Conservation (phyloP, 1,140 invertebrate genomes). For the Helicoverpa armigera region DNA sequence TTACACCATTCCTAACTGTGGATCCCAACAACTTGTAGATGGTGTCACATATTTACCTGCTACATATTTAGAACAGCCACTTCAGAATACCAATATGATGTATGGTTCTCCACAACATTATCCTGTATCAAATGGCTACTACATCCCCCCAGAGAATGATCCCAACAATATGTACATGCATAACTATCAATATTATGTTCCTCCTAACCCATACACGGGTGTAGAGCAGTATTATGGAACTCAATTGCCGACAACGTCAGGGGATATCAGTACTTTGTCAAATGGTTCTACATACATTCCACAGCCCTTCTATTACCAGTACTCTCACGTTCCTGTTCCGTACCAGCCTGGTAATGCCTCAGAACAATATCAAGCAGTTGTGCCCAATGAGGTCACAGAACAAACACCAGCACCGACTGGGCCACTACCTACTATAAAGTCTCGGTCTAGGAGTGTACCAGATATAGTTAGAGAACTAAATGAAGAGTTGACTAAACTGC, state of each 20-base stretch:
- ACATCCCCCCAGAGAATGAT: slow-evolving; percentile 70
- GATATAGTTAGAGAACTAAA: slow-evolving; percentile 91
- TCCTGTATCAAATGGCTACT: slow-evolving; percentile 74
- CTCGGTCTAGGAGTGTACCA: slow-evolving; percentile 89
- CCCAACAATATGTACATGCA: slow-evolving; percentile 70
- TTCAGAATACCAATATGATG: slow-evolving; percentile 70
- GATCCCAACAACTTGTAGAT: slow-evolving; percentile 75
- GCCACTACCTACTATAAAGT: slow-evolving; percentile 76
- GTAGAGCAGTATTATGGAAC: slow-evolving; percentile 69
- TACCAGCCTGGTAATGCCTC: slow-evolving; percentile 65
- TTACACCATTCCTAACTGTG: slow-evolving; percentile 73
- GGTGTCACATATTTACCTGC: slow-evolving; percentile 72
- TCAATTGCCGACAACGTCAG: slow-evolving; percentile 63
- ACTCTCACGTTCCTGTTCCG: slow-evolving; percentile 71
- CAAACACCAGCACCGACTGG: slow-evolving; percentile 62
- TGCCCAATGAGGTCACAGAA: slow-evolving; percentile 71
- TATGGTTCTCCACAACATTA: slow-evolving; percentile 74
- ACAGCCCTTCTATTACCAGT: slow-evolving; percentile 78
- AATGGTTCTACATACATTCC: slow-evolving; percentile 73
- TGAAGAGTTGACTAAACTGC: slow-evolving; percentile 88
- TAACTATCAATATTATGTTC: slow-evolving; percentile 81
- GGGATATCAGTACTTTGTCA: slow-evolving; percentile 60
- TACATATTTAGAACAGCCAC: slow-evolving; percentile 73
- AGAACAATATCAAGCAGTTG: not conserved
- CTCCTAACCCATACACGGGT: slow-evolving; percentile 64